A percentile compares a stretch with the other conserved stretches of the same genome.
Conservation (phyloP, 2,113 vertebrate species). For the human region GRCh38 chr14:33390501-33391000, state of each 20-base stretch:
- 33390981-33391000: background rate
- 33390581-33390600: conserved; percentile 52
- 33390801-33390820: background rate
- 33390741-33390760: background rate
- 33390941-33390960: background rate
- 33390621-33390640: conserved; percentile 14
- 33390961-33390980: background rate
- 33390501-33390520: conserved; percentile 70
- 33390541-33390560: conserved; percentile 61
- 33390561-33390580: conserved; percentile 34
- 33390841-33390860: background rate
- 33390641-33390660: background rate
- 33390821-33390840: conserved; percentile 28
- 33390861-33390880: conserved; percentile 1
- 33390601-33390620: conserved; percentile 26
- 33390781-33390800: background rate
- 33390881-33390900: background rate
- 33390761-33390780: conserved; percentile 33
- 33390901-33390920: conserved; percentile 8
- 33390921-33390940: background rate
- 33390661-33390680: conserved; percentile 56
- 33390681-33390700: conserved; percentile 4
- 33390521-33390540: conserved; percentile 66
- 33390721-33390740: background rate
- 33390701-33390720: background rate